Conservation (phyloP, 2,113 vertebrate species). For the Melanotaenia duboulayi region DNA sequence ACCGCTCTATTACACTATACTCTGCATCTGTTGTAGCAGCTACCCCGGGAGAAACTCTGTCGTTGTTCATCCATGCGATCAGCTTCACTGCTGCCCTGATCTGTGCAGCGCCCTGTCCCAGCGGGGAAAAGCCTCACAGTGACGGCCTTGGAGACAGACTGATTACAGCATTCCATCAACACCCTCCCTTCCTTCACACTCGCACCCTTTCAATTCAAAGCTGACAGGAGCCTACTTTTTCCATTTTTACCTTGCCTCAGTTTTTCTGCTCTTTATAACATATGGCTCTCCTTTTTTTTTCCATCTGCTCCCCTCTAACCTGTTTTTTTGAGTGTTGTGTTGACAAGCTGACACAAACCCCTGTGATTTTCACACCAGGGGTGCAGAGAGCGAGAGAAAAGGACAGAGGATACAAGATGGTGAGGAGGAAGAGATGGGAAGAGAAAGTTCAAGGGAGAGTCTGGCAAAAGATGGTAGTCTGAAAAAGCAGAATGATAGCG, state of each 20-base stretch:
- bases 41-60: conserved; percentile 65
- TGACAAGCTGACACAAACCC: conserved; percentile 79
- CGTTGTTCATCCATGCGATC: conserved; percentile 68
- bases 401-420: conserved; percentile 51
- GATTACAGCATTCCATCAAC: conserved; percentile 79
- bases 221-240: conserved; percentile 75
- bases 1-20: conserved; percentile 73
- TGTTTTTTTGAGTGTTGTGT: conserved; percentile 72
- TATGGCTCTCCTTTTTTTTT: conserved; percentile 27
- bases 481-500: conserved; percentile 58
- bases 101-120: conserved; percentile 57
- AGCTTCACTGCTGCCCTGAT: conserved; percentile 61
- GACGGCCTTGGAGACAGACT: conserved; percentile 73
- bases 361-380: conserved; percentile 80
- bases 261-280: conserved; percentile 59
- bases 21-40: conserved; percentile 67
- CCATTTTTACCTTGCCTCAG: conserved; percentile 68
- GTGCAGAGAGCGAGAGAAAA: conserved; percentile 59
- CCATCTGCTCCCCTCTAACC: conserved; percentile 42
- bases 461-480: conserved; percentile 67
- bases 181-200: conserved; percentile 42
- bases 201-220: conserved; percentile 64
- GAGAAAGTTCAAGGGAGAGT: conserved; percentile 59
- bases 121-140: conserved; percentile 60
- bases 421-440: conserved; percentile 48